Evolutionary conservation across 2,113 vertebrate genomes (phyloP).

Genomic region (Xenopus laevis): DNA sequence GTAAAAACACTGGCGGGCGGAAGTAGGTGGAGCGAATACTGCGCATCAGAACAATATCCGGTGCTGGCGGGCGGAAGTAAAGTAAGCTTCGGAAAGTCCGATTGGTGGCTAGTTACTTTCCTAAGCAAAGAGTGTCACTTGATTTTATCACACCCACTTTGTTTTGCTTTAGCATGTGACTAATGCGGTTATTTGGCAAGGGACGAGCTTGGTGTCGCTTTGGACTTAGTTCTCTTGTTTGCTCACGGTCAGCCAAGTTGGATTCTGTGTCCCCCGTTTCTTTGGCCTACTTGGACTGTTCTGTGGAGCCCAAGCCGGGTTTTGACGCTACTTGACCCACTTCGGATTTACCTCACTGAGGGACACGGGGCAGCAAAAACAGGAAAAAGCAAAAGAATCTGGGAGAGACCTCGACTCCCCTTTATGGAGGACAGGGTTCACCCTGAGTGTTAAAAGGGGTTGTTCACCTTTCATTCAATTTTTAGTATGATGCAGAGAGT

Average conservation of each 20-base stretch:
- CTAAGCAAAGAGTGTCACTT: neutral
- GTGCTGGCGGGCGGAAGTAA: neutral
- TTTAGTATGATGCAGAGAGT: too few species aligned
- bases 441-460: too few species aligned
- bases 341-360: constrained; percentile 67
- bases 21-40: neutral
- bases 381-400: constrained; percentile 5
- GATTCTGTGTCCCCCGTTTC: constrained; percentile 57
- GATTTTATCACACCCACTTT: too few species aligned
- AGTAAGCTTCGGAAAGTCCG: too few species aligned
- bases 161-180: neutral
- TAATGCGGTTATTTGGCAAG: constrained; percentile 1
- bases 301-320: constrained; percentile 73
- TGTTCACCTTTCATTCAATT: too few species aligned
- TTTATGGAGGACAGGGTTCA: constrained; percentile 78
- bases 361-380: constrained; percentile 44
- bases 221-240: rapidly evolving
- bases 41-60: neutral
- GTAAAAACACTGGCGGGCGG: constrained; percentile 17
- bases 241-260: neutral
- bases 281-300: constrained; percentile 73
- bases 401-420: constrained; percentile 54
- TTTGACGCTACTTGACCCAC: constrained; percentile 78
- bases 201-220: neutral
- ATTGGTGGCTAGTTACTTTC: too few species aligned